Percentiles rank a stretch among this genome's conserved stretches.
These are phyloP conservation scores for Phymastichus coffea DNA, from an alignment of 1,140 invertebrate species.

Conservation along the genomic window DNA sequence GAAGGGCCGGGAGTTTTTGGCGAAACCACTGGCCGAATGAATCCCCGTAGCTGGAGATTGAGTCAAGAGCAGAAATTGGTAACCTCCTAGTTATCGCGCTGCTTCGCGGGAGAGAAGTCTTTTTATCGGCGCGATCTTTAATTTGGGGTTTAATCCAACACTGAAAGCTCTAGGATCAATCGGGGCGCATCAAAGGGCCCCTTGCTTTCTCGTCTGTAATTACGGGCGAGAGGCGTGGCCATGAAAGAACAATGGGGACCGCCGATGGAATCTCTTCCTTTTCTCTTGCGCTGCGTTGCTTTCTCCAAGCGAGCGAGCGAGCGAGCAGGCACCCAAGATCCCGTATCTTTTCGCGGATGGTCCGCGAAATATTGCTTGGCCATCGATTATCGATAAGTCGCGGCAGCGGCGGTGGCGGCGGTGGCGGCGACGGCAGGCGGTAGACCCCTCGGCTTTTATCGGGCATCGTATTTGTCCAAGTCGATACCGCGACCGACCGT, in stretches of 20 bases:
- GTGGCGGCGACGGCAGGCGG: too few species aligned
- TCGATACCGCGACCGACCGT: too few species aligned
- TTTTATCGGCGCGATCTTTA: slow-evolving; percentile 35
- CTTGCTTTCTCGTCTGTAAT: slow-evolving; percentile 53
- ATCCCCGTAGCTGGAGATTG: too few species aligned
- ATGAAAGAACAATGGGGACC: slow-evolving; percentile 53
- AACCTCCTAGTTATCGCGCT: background rate
- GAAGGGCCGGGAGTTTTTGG: too few species aligned
- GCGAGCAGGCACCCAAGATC: background rate
- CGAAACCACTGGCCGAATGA: background rate
- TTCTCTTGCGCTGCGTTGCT: slow-evolving; percentile 39
- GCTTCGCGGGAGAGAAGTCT: background rate
- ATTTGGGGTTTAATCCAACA: slow-evolving; percentile 29
- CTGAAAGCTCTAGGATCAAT: slow-evolving; percentile 38
- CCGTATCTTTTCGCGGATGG: slow-evolving; percentile 42
- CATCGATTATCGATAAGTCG: slow-evolving; percentile 50
- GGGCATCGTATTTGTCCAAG: too few species aligned
- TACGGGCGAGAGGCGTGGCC: slow-evolving; percentile 57
- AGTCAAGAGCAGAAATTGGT: background rate
- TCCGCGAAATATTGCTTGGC: slow-evolving; percentile 46
- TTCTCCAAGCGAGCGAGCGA: background rate
- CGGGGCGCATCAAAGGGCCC: slow-evolving; percentile 52
- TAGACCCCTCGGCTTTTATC: too few species aligned
- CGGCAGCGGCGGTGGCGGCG: too few species aligned
- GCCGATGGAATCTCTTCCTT: slow-evolving; percentile 35